phyloP scores from a whole-genome alignment of 2,797 vertebrate genomes.

The Hyperoplus lanceolatus region DNA sequence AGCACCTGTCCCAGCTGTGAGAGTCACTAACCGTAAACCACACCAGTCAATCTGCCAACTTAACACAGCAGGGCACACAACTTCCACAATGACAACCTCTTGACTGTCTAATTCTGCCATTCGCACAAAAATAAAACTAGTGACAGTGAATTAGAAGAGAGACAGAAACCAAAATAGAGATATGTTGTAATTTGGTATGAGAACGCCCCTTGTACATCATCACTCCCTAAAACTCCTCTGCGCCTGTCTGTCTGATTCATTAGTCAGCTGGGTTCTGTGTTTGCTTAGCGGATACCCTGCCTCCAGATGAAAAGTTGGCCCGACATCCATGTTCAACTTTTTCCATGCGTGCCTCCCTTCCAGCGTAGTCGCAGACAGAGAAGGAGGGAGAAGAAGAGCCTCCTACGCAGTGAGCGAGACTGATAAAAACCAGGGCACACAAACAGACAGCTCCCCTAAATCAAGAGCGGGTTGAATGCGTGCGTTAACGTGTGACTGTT shows the following conservation, averaged over 20 bases:
- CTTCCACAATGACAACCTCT: neutral
- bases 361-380: slow-evolving; percentile 60
- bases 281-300: slow-evolving; percentile 76
- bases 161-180: slow-evolving; percentile 19
- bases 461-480: slow-evolving; percentile 54
- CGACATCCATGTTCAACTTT: slow-evolving; percentile 77
- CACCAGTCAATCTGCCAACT: slow-evolving; percentile 50
- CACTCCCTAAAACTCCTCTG: slow-evolving; percentile 61
- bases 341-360: slow-evolving; percentile 75
- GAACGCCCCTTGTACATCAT: slow-evolving; percentile 57
- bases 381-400: slow-evolving; percentile 59
- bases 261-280: slow-evolving; percentile 71
- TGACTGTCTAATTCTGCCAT: slow-evolving; percentile 29
- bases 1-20: slow-evolving; percentile 71
- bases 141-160: slow-evolving; percentile 7
- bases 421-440: slow-evolving; percentile 81
- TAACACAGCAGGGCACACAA: slow-evolving; percentile 27
- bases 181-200: slow-evolving; percentile 29
- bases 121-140: slow-evolving; percentile 25
- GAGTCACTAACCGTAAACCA: slow-evolving; percentile 66
- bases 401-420: slow-evolving; percentile 71
- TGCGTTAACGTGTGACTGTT: slow-evolving; percentile 37
- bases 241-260: slow-evolving; percentile 72
- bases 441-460: slow-evolving; percentile 71
- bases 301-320: slow-evolving; percentile 76